Evolutionary conservation across 2,113 vertebrate genomes (phyloP).

Genomic region (Piprites chloris): DNA sequence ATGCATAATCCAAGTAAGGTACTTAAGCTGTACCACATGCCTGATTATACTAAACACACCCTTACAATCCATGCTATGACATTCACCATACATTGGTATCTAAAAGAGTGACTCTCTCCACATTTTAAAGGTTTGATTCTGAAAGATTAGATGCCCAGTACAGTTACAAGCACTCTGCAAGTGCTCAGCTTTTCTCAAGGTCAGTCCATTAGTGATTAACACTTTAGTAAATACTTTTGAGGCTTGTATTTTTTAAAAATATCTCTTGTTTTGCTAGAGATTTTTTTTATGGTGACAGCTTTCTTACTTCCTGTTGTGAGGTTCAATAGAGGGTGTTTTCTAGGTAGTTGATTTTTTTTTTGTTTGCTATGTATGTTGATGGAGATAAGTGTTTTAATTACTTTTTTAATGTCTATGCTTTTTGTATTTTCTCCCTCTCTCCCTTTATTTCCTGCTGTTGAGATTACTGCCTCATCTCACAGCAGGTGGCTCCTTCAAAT

Average conservation of each 20-base stretch:
- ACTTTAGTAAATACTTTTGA: slow-evolving; percentile 57
- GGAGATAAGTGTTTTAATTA: slow-evolving; percentile 85
- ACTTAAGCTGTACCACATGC: not conserved
- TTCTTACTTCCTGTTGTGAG: slow-evolving; percentile 64
- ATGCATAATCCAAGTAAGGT: not conserved
- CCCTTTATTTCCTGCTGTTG: slow-evolving; percentile 78
- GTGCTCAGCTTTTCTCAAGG: slow-evolving; percentile 22
- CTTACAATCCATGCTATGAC: not conserved
- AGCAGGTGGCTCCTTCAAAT: slow-evolving; percentile 79
- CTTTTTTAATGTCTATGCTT: slow-evolving; percentile 81
- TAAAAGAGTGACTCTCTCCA: not conserved
- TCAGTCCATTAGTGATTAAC: slow-evolving; percentile 63
- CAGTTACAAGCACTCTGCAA: slow-evolving; percentile 35
- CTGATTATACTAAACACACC: not conserved
- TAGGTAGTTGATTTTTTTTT: slow-evolving; percentile 54
- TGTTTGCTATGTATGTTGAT: slow-evolving; percentile 71
- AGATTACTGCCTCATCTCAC: slow-evolving; percentile 80
- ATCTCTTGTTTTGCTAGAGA: not conserved
- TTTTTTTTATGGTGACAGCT: slow-evolving; percentile 20
- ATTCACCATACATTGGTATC: not conserved
- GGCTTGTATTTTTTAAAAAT: slow-evolving; percentile 48
- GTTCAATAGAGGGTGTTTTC: slow-evolving; percentile 68
- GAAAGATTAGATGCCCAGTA: not conserved
- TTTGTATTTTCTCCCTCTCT: slow-evolving; percentile 73
- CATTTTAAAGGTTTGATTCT: slow-evolving; percentile 21